A percentile compares a stretch with the other conserved stretches of the same genome.
Conservation (phyloP, 2,113 vertebrate species). For the Sinocyclocheilus anophthalmus region DNA sequence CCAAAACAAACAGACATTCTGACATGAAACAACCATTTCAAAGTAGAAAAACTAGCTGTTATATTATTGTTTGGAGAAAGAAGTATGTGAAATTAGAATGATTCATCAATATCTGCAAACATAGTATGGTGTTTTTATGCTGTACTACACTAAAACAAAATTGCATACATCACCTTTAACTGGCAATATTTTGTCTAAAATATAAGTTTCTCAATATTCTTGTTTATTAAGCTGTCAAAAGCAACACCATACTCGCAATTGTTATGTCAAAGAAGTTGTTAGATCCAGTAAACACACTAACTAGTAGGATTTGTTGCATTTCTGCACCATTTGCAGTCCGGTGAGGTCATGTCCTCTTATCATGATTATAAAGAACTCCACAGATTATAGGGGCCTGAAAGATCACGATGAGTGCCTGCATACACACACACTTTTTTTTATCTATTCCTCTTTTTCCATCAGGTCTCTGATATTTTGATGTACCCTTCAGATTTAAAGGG, state of each 20-base stretch:
- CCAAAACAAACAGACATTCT: no score
- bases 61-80: no score
- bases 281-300: background rate
- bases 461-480: conserved; percentile 40
- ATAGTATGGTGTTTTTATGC: no score
- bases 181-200: no score
- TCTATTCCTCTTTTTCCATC: conserved; percentile 4
- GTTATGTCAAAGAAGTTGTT: background rate
- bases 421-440: background rate
- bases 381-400: conserved; percentile 16
- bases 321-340: background rate
- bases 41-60: no score
- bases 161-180: no score
- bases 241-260: background rate
- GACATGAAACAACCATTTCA: no score
- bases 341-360: background rate
- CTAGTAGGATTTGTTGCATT: background rate
- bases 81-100: no score
- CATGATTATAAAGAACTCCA: background rate
- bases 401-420: background rate
- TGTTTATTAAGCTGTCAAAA: background rate
- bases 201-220: background rate
- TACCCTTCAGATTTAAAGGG: conserved; percentile 38
- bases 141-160: no score
- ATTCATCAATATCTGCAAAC: no score